Percentiles rank a stretch among this genome's conserved stretches.
Conservation (phyloP, 2,888 invertebrate genomes). For the Macrosoma leucophasiata region DNA sequence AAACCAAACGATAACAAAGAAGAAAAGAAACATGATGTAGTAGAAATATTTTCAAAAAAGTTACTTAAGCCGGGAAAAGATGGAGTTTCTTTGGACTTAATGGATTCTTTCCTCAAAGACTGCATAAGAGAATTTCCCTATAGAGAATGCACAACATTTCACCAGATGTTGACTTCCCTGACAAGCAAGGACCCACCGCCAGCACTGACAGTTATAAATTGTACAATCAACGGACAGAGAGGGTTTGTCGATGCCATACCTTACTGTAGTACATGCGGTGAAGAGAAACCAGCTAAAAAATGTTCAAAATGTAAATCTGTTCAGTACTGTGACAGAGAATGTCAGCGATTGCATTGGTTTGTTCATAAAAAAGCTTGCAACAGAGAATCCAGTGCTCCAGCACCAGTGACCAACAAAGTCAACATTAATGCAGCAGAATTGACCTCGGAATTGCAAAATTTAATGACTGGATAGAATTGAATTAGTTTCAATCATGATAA, state of each 20-base stretch:
- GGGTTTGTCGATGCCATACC: slow-evolving; percentile 82
- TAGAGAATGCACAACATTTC: slow-evolving; percentile 91
- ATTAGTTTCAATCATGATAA: no score
- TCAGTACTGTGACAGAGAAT: slow-evolving; percentile 95
- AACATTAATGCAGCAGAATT: slow-evolving; percentile 65
- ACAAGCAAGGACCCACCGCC: slow-evolving; percentile 83
- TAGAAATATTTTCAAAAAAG: slow-evolving; percentile 85
- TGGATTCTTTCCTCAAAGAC: slow-evolving; percentile 87
- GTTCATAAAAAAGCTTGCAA: slow-evolving; percentile 91
- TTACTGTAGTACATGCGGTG: slow-evolving; percentile 90
- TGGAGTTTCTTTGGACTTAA: slow-evolving; percentile 78
- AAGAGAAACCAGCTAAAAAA: slow-evolving; percentile 92
- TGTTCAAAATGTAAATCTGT: slow-evolving; percentile 96
- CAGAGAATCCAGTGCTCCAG: slow-evolving; percentile 70
- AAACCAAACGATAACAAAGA: slow-evolving; percentile 62
- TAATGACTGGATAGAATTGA: slow-evolving; percentile 52
- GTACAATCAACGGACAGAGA: slow-evolving; percentile 91
- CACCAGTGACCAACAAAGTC: slow-evolving; percentile 37
- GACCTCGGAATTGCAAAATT: slow-evolving; percentile 68
- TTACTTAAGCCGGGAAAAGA: slow-evolving; percentile 84
- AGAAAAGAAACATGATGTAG: slow-evolving; percentile 78
- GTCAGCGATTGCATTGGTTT: slow-evolving; percentile 96
- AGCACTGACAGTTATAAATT: slow-evolving; percentile 82
- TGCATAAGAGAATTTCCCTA: slow-evolving; percentile 93
- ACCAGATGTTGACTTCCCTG: slow-evolving; percentile 87